Base-by-base conservation (phyloP, 2,113 vertebrate genomes). In the Sminthopsis crassicaudata region DNA sequence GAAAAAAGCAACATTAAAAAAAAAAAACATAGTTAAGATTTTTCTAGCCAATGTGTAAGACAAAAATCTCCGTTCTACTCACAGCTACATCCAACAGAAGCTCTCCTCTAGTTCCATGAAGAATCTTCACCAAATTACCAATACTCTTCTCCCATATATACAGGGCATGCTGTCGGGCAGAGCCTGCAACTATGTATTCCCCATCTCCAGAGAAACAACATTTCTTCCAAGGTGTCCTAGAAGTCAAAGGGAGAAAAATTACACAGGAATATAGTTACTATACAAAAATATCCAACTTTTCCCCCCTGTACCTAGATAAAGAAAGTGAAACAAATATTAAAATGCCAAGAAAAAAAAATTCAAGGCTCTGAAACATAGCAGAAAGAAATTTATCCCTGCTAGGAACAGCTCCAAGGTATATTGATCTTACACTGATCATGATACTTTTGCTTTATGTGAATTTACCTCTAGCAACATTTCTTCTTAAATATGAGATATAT, bases 91-190 rank as follows among this genome's bases (percentile, higher is more conserved):
- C 99, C 98, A 99, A 95, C 50, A 99, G 98, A 36, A 99, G 99
- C 84, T 99, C 99, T 4, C 99, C 99, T 36, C 99, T 98, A 0
- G 99, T 99, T 0, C 99, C 99, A 0, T 99, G 99, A 0, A 99
- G 99, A 94, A 99, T 99, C 97, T 99, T 99, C 97, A 99, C 99
- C 95, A 99, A 98, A 98, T 99, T 99, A 5, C 99, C 99, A 11
- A 99, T 99, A 97, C 99, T 99, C 97, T 99, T 99, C 98, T 99
- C 99, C 99, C 99, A 99, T 54, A 99, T 99, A 98, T 99, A 99
- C 22, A 99, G 98, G 0, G 99, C 99, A 1, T 99, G 99, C 97
- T 99, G 99, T 6, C 99, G 98, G 9, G 99, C 99, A 0, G 99
- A 99, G 1, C 99, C 99, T 0, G 99, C 99, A 93, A 99, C 99